These are phyloP conservation scores for Tholera decimalis DNA, from an alignment of 2,888 invertebrate genomes.

Conservation along the genomic window DNA sequence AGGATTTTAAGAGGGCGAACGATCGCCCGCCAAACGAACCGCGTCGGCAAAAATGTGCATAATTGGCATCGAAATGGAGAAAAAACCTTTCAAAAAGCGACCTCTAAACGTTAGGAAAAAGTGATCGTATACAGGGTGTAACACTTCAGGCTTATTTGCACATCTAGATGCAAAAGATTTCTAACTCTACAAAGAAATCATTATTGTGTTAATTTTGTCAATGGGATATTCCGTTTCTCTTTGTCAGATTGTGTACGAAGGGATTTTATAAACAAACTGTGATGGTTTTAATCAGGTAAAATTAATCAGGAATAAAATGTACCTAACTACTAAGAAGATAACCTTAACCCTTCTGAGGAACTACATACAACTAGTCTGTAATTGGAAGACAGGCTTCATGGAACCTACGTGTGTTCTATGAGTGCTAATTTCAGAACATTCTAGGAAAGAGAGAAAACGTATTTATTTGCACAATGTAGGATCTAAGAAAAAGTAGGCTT, in stretches of 20 bases:
- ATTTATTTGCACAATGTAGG: too few species aligned
- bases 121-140: slow-evolving; percentile 86
- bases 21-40: slow-evolving; percentile 84
- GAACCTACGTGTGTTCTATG: too few species aligned
- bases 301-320: neutral
- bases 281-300: neutral
- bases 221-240: neutral
- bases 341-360: too few species aligned
- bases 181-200: neutral
- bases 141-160: slow-evolving; percentile 16
- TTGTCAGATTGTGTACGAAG: neutral
- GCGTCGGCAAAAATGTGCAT: slow-evolving; percentile 90
- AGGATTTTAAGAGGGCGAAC: slow-evolving; percentile 71
- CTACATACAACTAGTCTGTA: too few species aligned
- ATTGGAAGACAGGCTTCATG: too few species aligned
- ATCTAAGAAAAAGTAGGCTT: too few species aligned
- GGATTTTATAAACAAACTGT: neutral
- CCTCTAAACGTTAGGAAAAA: slow-evolving; percentile 90
- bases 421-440: neutral
- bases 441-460: too few species aligned
- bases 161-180: neutral
- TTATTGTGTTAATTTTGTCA: neutral
- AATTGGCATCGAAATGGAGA: slow-evolving; percentile 86
- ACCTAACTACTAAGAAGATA: too few species aligned
- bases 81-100: slow-evolving; percentile 90